Evolutionary conservation across 2,888 invertebrate species (phyloP).

Genomic region (Agrochola circellaris): DNA sequence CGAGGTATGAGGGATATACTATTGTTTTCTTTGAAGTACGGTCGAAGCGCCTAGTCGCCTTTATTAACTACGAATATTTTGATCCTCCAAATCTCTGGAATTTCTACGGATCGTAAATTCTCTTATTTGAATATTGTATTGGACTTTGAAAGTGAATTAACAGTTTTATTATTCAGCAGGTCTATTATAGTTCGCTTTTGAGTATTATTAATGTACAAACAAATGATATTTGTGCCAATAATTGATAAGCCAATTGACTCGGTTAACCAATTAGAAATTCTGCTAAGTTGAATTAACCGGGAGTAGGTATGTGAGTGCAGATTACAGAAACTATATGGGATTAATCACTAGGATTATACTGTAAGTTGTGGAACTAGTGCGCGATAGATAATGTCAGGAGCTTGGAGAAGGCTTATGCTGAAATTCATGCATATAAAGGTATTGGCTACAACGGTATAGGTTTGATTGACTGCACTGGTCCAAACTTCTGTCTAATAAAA

Average conservation of each 20-base stretch:
- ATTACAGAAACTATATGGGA: slow-evolving; percentile 66
- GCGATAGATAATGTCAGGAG: slow-evolving; percentile 55
- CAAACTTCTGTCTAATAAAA: not conserved
- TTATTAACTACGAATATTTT: slow-evolving; percentile 63
- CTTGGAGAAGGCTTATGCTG: slow-evolving; percentile 48
- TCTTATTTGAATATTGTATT: slow-evolving; percentile 59
- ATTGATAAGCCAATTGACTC: slow-evolving; percentile 58
- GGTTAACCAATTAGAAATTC: slow-evolving; percentile 62
- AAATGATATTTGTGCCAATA: slow-evolving; percentile 53
- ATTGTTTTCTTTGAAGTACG: slow-evolving; percentile 74
- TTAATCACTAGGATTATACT: slow-evolving; percentile 67
- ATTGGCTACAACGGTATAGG: not conserved
- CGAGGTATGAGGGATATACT: slow-evolving; percentile 61
- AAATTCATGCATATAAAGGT: slow-evolving; percentile 26
- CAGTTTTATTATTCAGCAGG: slow-evolving; percentile 59
- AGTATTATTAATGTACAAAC: slow-evolving; percentile 45
- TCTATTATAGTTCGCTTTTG: slow-evolving; percentile 41
- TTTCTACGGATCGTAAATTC: slow-evolving; percentile 50
- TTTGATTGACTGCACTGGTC: not conserved
- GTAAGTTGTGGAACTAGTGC: slow-evolving; percentile 61
- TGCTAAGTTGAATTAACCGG: slow-evolving; percentile 45
- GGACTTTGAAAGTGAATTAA: slow-evolving; percentile 62
- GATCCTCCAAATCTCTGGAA: slow-evolving; percentile 43
- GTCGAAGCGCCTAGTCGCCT: slow-evolving; percentile 45
- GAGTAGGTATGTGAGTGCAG: slow-evolving; percentile 56